Conservation (phyloP, 2,113 vertebrate genomes). For the Gobius niger region DNA sequence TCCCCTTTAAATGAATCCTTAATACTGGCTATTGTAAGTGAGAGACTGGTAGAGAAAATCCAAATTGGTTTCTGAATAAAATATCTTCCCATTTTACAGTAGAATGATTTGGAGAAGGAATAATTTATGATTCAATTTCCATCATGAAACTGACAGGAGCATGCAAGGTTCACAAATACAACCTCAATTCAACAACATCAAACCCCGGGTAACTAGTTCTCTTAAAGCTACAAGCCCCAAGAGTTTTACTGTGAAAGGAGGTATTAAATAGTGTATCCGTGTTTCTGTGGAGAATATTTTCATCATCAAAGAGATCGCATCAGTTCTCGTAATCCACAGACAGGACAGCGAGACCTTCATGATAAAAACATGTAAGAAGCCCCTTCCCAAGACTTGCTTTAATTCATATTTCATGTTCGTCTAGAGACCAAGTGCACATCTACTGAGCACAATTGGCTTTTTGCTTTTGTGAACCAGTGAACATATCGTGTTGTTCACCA, state of each 20-base stretch:
- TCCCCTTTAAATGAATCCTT: slow-evolving; percentile 13
- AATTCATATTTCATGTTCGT: neutral
- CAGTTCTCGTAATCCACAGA: neutral
- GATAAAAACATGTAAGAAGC: neutral
- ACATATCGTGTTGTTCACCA: neutral
- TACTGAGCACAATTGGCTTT: neutral
- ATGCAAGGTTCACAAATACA: neutral
- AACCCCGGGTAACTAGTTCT: neutral
- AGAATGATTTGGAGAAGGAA: neutral
- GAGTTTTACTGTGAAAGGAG: neutral
- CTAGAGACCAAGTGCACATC: neutral
- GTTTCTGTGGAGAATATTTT: neutral
- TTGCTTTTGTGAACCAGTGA: neutral
- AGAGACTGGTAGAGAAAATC: neutral
- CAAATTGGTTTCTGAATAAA: neutral
- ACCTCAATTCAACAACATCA: neutral
- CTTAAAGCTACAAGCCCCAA: neutral
- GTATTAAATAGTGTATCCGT: neutral
- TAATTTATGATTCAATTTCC: neutral
- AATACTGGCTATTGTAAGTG: neutral
- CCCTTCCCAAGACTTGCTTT: neutral
- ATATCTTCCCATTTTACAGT: slow-evolving; percentile 5
- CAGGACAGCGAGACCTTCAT: neutral
- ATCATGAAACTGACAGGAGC: neutral
- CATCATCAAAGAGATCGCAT: neutral